Evolutionary conservation across 2,888 invertebrate species (phyloP).

Genomic region (Orchesellides sinensis): DNA sequence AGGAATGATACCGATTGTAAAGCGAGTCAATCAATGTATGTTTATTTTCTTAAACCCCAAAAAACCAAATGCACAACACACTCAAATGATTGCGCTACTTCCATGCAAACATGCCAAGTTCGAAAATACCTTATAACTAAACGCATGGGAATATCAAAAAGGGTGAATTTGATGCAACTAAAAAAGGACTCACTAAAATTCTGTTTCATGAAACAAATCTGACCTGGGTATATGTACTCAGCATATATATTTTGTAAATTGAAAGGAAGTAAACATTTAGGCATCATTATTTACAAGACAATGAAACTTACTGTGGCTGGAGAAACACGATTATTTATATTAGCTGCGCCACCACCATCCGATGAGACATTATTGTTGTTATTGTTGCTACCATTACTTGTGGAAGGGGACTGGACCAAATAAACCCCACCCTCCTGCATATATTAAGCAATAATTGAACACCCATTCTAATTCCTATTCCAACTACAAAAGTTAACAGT

Average conservation of each 20-base stretch:
- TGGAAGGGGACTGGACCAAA: conserved; percentile 79
- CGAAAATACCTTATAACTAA: no score
- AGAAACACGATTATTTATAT: conserved; percentile 87
- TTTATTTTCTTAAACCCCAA: no score
- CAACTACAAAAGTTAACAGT: no score
- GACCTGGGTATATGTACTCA: neutral
- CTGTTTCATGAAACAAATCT: neutral
- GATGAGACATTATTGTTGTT: conserved; percentile 80
- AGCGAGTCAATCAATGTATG: no score
- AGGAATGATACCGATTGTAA: neutral
- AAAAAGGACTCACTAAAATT: neutral
- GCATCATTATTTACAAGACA: neutral
- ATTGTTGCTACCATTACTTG: conserved; percentile 76
- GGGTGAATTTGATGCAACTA: no score
- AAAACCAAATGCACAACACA: neutral
- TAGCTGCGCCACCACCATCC: conserved; percentile 77
- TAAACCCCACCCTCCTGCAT: conserved; percentile 78
- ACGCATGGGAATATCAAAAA: no score
- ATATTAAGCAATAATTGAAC: neutral
- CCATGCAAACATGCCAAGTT: no score
- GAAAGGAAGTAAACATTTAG: no score
- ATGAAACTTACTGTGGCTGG: conserved; percentile 91
- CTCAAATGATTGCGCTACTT: no score
- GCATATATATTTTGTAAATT: no score
- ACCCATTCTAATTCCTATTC: no score